phyloP scores from a whole-genome alignment of 2,113 vertebrate genomes.

The Pseudorasbora parva region DNA sequence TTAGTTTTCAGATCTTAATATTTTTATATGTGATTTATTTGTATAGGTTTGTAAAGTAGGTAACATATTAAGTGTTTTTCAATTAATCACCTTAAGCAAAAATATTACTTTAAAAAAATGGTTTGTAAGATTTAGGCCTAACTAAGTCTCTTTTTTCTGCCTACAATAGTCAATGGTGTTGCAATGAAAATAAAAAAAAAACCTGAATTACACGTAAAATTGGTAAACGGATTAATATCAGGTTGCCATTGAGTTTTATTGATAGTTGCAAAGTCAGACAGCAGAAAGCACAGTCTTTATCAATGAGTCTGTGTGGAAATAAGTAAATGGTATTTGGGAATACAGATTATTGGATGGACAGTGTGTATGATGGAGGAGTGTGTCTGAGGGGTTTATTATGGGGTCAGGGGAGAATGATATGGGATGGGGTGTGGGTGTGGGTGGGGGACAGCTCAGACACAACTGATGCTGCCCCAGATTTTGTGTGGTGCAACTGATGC shows the following conservation, averaged over 20 bases:
- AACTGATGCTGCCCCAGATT: slow-evolving; percentile 64
- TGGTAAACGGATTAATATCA: too few relatives aligned
- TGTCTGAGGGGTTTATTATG: slow-evolving; percentile 33
- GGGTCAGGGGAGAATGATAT: slow-evolving; percentile 31
- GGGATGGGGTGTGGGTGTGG: slow-evolving; percentile 9
- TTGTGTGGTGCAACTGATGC: slow-evolving; percentile 67
- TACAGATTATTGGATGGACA: not conserved
- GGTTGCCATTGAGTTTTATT: too few relatives aligned
- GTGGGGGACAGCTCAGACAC: slow-evolving; percentile 45
- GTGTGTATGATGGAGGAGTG: not conserved
- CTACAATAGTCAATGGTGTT: too few relatives aligned
- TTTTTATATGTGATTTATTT: not conserved
- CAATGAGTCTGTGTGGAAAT: too few relatives aligned
- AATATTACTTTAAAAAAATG: not conserved
- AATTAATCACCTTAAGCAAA: not conserved
- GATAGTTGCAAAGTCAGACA: too few relatives aligned
- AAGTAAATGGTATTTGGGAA: too few relatives aligned
- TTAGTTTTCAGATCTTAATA: not conserved
- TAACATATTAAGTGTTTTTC: not conserved
- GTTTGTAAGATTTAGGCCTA: too few relatives aligned
- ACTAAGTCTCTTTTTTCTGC: too few relatives aligned
- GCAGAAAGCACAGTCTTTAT: too few relatives aligned
- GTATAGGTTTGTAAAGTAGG: not conserved
- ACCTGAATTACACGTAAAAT: too few relatives aligned
- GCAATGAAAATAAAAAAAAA: too few relatives aligned